Evolutionary conservation across 37 sponge, comb jelly and placozoan genomes (phyloP), one percentile per base, ranked within the genome.

Genomic region (Axinella damicornis): DNA sequence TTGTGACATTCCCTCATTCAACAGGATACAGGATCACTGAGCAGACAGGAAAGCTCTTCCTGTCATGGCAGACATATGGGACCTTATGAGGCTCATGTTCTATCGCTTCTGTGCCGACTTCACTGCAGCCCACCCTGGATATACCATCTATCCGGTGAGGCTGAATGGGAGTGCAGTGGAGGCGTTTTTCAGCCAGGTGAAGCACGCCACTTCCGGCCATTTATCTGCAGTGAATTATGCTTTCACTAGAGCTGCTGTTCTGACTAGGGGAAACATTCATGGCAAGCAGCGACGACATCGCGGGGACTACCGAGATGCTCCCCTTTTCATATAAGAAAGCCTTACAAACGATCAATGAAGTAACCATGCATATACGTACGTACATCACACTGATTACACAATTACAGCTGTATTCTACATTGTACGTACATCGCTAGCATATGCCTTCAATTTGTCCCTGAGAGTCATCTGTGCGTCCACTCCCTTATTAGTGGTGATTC

Each of bases 11-110:
- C n/a, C n/a, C n/a, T n/a, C n/a, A n/a, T n/a, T n/a, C n/a, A n/a
- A n/a, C n/a, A 71, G 73, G 52, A 18, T 71, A 71, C 20, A 33
- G 20, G 11, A 33, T 71, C 21, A 39, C 73, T 20, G 16, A 12
- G 16, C 28, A 13, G 14, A 39, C 73, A 71, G 15, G 38, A 17
- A 37, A 41, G 53, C 57, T 16, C 11, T 76, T 76, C 53, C 16
- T 76, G 15, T 52, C 77, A 17, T 76, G 77, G 77, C 77, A 76
- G 60, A 76, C 83, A 19, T n/a, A n/a, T 82, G 83, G 83, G 83
- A 82, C 41, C 16, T 37, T n/a, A 62, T 82, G 20, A 61, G 80
- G 4, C n/a, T 79, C 18, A 34, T 31, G 17, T 28, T 53, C 2
- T 82, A 24, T 82, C 73, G 83, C 16, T 82, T 82, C 22, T 79